Evolutionary conservation across 2,113 vertebrate genomes (phyloP).

Genomic region (Serilophus lunatus): DNA sequence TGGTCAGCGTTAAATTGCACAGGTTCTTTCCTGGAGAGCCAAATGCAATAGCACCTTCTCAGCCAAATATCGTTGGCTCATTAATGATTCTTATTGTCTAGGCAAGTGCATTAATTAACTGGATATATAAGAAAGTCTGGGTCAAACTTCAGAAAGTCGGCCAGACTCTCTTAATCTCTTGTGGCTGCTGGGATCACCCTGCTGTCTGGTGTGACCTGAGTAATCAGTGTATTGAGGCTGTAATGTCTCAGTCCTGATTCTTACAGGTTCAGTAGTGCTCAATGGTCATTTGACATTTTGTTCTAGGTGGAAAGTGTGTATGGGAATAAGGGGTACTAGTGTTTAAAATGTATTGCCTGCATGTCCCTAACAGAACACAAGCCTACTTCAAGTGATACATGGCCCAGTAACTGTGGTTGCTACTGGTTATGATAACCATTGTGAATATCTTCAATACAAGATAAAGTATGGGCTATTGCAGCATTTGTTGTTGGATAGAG

Average conservation of each 20-base stretch:
- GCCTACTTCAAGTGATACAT: not conserved
- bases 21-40: not conserved
- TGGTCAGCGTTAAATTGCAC: not conserved
- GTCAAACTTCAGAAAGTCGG: conserved; percentile 38
- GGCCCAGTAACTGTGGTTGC: not conserved
- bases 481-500: not conserved
- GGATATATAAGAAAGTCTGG: not conserved
- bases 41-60: not conserved
- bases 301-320: not conserved
- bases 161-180: conserved; percentile 16
- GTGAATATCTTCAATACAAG: not conserved
- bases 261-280: not conserved
- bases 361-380: not conserved
- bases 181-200: conserved; percentile 8
- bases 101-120: conserved; percentile 1
- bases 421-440: not conserved
- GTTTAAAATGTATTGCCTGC: not conserved
- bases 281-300: not conserved
- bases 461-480: not conserved
- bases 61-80: not conserved
- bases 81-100: not conserved
- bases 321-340: not conserved
- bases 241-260: not conserved
- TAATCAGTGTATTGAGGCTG: not conserved
- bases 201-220: conserved; percentile 5